These are phyloP conservation scores for Morelia viridis DNA, from an alignment of 2,797 vertebrate species.

Conservation along the genomic window DNA sequence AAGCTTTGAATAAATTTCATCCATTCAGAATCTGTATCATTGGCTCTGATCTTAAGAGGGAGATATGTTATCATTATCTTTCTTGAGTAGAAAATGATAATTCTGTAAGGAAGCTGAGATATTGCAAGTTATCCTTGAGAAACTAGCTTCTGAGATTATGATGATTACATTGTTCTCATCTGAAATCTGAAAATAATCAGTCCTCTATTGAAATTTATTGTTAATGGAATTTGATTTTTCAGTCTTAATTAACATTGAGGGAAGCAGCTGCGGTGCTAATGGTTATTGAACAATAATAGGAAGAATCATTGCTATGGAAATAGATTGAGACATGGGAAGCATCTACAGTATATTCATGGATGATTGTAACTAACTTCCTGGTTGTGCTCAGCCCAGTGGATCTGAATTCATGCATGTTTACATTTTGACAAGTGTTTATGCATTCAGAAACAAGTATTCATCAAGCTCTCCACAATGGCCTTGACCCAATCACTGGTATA, in stretches of 20 bases:
- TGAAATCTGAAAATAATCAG: constrained; percentile 42
- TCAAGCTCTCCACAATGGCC: constrained; percentile 39
- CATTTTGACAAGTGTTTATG: constrained; percentile 42
- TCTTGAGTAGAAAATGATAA: background rate
- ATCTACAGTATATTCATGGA: constrained; percentile 19
- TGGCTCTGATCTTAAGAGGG: constrained; percentile 1
- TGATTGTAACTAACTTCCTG: constrained; percentile 49
- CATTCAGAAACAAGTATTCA: constrained; percentile 53
- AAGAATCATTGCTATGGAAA: constrained; percentile 56
- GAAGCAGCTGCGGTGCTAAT: constrained; percentile 59
- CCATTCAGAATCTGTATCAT: background rate
- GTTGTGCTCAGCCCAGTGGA: constrained; percentile 29
- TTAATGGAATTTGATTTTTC: constrained; percentile 67
- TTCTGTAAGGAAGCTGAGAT: constrained; percentile 2
- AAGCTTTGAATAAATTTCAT: background rate
- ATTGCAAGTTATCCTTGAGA: constrained; percentile 22
- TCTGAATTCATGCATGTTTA: constrained; percentile 33
- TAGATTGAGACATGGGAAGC: constrained; percentile 46
- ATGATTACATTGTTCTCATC: constrained; percentile 35
- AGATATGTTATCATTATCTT: background rate
- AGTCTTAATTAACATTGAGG: constrained; percentile 64
- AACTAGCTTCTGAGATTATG: constrained; percentile 37
- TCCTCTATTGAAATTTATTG: constrained; percentile 57
- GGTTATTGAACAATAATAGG: constrained; percentile 36
- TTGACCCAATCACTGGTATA: constrained; percentile 39